A percentile compares a stretch with the other conserved stretches of the same genome.
These are phyloP conservation scores for Otis tarda DNA, from an alignment of 2,113 vertebrate species.

Conservation along the genomic window DNA sequence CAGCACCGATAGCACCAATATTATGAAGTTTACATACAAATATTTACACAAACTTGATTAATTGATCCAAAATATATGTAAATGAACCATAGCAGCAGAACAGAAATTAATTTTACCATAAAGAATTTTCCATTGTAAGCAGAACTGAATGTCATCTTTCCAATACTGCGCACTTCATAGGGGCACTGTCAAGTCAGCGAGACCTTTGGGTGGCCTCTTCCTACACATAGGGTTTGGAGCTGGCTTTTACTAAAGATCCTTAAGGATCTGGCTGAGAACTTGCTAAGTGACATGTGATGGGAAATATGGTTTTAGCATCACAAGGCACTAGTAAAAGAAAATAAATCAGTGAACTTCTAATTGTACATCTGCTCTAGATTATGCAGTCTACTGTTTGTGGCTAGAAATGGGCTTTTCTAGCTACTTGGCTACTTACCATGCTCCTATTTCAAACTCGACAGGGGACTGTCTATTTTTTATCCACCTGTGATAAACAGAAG, in stretches of 20 bases:
- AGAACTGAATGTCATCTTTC: neutral
- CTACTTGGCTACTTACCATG: neutral
- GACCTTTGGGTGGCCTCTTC: neutral
- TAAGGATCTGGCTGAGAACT: neutral
- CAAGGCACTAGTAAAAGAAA: neutral
- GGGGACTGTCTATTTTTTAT: neutral
- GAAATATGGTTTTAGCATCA: neutral
- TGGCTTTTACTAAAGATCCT: neutral
- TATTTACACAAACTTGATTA: neutral
- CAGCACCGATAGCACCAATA: neutral
- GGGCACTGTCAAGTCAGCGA: neutral
- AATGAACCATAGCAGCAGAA: neutral
- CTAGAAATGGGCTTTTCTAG: neutral
- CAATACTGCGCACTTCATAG: rapidly evolving
- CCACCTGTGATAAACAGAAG: constrained; percentile 7
- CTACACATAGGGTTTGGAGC: rapidly evolving
- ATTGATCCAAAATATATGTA: neutral
- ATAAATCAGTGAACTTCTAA: no score
- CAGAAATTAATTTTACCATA: neutral
- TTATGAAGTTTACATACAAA: neutral
- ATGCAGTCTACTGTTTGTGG: neutral
- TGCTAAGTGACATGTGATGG: neutral
- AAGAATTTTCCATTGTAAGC: neutral
- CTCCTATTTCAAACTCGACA: neutral
- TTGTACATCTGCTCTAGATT: neutral